phyloP scores from a whole-genome alignment of 2,888 invertebrate species.

The Eurytoma californica region DNA sequence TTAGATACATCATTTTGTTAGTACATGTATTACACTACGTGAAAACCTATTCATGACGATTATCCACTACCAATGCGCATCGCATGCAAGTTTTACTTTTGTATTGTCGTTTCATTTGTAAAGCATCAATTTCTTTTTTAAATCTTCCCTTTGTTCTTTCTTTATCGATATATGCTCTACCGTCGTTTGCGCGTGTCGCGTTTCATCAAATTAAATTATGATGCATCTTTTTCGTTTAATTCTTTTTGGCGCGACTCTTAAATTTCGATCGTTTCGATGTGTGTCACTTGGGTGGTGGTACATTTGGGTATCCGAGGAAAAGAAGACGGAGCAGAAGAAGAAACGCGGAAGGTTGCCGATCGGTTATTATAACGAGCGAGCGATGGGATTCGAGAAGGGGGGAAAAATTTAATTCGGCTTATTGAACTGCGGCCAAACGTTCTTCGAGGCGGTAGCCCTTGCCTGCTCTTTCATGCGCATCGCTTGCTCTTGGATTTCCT shows the following conservation, averaged over 20 bases:
- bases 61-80: conserved; percentile 38
- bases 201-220: not conserved
- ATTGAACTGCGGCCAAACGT: conserved; percentile 74
- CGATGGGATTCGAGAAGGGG: conserved; percentile 11
- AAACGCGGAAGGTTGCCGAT: not conserved
- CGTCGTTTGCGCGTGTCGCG: conserved; percentile 31
- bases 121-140: not conserved
- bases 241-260: conserved; percentile 11
- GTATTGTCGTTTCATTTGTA: conserved; percentile 6
- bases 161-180: conserved; percentile 20
- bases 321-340: conserved; percentile 24
- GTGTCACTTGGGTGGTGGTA: too few relatives aligned
- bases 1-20: conserved; percentile 42
- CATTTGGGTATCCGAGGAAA: not conserved
- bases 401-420: conserved; percentile 62
- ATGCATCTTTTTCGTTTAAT: not conserved
- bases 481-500: conserved; percentile 80
- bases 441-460: conserved; percentile 71
- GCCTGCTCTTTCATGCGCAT: conserved; percentile 76
- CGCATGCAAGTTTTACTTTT: conserved; percentile 39
- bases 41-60: conserved; percentile 23
- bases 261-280: conserved; percentile 36
- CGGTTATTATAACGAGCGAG: conserved; percentile 8
- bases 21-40: conserved; percentile 20
- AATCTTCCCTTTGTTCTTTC: not conserved